Evolutionary conservation across 2,888 invertebrate genomes (phyloP).

Genomic region (Acronicta alni): DNA sequence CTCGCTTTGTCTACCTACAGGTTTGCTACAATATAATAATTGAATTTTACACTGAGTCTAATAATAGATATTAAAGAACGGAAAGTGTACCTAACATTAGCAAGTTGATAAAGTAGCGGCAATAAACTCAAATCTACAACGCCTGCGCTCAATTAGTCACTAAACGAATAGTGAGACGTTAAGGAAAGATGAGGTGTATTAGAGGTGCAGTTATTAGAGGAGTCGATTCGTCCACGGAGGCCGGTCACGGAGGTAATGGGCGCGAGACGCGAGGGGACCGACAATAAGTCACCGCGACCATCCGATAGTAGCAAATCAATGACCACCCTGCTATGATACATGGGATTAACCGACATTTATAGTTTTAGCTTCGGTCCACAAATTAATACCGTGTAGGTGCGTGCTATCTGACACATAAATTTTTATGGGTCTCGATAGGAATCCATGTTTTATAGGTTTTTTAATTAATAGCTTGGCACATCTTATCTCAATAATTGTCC

Average conservation of each 20-base stretch:
- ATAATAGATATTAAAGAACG: slow-evolving; percentile 13
- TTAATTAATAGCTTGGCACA: slow-evolving; percentile 29
- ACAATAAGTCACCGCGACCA: slow-evolving; percentile 83
- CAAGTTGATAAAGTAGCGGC: slow-evolving; percentile 62
- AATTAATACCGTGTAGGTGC: slow-evolving; percentile 86
- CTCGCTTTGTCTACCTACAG: slow-evolving; percentile 80
- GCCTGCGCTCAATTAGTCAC: slow-evolving; percentile 90
- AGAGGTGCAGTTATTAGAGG: slow-evolving; percentile 67
- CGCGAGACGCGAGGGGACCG: slow-evolving; percentile 77
- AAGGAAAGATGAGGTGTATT: slow-evolving; percentile 81
- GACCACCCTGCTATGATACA: slow-evolving; percentile 87
- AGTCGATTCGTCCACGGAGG: slow-evolving; percentile 53
- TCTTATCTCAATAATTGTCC: not conserved
- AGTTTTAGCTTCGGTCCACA: slow-evolving; percentile 80
- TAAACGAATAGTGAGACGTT: slow-evolving; percentile 81
- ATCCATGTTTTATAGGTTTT: slow-evolving; percentile 28
- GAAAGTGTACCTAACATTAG: slow-evolving; percentile 13
- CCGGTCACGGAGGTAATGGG: slow-evolving; percentile 74
- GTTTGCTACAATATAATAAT: slow-evolving; percentile 64
- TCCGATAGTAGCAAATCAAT: slow-evolving; percentile 86
- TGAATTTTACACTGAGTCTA: slow-evolving; percentile 41
- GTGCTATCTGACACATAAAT: slow-evolving; percentile 70
- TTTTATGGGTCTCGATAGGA: slow-evolving; percentile 67
- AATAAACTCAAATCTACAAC: slow-evolving; percentile 70
- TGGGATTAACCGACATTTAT: slow-evolving; percentile 85